Conservation (phyloP, 2,797 vertebrate genomes). For the Taeniopygia guttata region DNA sequence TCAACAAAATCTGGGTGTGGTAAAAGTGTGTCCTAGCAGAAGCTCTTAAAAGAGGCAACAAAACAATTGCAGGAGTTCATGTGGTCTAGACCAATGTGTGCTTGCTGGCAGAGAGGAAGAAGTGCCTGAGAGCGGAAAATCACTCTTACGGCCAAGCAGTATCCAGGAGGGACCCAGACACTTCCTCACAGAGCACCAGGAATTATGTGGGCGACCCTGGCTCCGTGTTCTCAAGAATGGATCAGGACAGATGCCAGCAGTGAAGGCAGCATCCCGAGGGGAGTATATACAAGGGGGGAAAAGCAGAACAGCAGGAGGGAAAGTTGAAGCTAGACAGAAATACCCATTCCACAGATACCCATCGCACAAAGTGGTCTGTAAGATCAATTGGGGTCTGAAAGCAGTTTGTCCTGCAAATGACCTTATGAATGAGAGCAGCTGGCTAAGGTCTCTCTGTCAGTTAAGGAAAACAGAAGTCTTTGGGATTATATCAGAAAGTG, state of each 20-base stretch:
- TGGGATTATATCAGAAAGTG: not conserved
- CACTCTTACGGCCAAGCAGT: not conserved
- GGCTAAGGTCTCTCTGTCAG: not conserved
- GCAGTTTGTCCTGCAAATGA: conserved; percentile 28
- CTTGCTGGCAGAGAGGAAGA: conserved; percentile 13
- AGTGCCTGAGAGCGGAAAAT: conserved; percentile 6
- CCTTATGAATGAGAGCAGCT: not conserved
- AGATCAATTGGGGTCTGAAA: not conserved
- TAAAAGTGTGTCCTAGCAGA: not conserved
- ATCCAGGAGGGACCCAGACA: conserved; percentile 17
- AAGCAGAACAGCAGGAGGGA: not conserved
- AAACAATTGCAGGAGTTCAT: conserved; percentile 49
- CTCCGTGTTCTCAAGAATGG: not conserved
- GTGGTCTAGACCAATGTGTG: conserved; percentile 15
- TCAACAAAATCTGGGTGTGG: conserved; percentile 19
- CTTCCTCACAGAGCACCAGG: conserved; percentile 27
- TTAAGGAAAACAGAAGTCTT: not conserved
- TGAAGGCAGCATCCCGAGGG: not conserved
- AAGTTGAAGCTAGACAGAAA: not conserved
- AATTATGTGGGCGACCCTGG: conserved; percentile 41
- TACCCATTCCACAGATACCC: not conserved
- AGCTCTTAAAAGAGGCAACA: conserved; percentile 27
- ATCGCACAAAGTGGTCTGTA: not conserved
- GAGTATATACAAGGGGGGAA: not conserved
- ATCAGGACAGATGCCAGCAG: conserved; percentile 1